Base-by-base conservation (phyloP, 1,140 invertebrate species). In the Paracyclopina nana region DNA sequence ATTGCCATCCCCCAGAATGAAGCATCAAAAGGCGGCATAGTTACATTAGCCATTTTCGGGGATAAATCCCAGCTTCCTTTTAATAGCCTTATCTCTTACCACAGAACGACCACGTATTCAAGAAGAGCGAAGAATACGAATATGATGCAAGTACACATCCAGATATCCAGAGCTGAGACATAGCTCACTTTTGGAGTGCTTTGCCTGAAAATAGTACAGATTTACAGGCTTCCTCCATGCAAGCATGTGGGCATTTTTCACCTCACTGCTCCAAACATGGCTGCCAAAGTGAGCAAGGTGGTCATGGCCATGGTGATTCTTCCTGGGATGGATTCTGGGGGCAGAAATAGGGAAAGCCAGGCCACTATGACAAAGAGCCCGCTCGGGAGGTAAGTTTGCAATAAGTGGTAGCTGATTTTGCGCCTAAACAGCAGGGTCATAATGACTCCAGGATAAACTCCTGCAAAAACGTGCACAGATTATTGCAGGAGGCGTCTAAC, bases 251-350 rank as follows among this genome's bases (percentile, higher is more conserved):
- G n/a, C n/a, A n/a, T n/a, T n/a, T n/a, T n/a, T n/a, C 31, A 58
- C 57, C 57, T 57, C 34, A 58, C 57, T 12, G 57, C 40, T 20
- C 52, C 53, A 30, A 58, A 58, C 57, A 58, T 58, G 34, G 57
- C 57, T 30, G 55, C 55, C 20, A 58, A 25, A 0, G 57, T 58
- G 46, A 58, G 56, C n/a, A 58, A 46, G 1, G 57, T 58, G 14
- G 57, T 58, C 46, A 58, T 58, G 1, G 57, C 55, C 28, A 58
- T 49, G 2, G 54, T 55, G 42, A 58, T 57, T 27, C 57, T 27
- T 12, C 54, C 57, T 1, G 57, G 57, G 27, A 58, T 50, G 6
- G 50, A 25, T 6, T 54, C 50, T 5, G 55, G 52, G 3, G 57
- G 57, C 18, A 58, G 45, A 24, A 58, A 55, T 31, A 58, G 53